Percentiles rank a stretch among this genome's conserved stretches.
phyloP scores from a whole-genome alignment of 2,113 vertebrate genomes.

The Macroglossus sobrinus region DNA sequence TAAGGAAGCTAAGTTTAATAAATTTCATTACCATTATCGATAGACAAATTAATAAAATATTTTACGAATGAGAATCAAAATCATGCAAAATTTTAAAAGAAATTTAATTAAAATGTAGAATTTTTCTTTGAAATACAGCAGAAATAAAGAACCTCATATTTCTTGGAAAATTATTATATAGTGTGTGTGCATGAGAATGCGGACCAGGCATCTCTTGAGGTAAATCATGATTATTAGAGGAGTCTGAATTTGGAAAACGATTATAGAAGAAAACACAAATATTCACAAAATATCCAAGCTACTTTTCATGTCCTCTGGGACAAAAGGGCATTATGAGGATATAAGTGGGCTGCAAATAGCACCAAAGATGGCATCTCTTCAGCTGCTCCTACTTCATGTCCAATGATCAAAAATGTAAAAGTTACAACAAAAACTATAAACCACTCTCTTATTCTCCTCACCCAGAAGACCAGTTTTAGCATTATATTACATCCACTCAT shows the following conservation, averaged over 20 bases:
- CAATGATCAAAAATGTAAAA: neutral
- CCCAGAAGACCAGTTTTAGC: neutral
- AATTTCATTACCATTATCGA: neutral
- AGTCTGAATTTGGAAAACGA: neutral
- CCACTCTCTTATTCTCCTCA: neutral
- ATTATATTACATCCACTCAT: neutral
- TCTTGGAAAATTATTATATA: neutral
- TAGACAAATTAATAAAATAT: neutral
- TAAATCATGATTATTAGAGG: neutral
- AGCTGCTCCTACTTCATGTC: neutral
- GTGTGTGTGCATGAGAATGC: neutral
- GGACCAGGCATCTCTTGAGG: neutral
- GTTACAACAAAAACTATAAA: neutral
- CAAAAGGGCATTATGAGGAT: fast-evolving
- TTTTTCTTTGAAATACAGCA: neutral
- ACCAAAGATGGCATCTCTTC: neutral
- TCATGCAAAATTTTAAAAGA: neutral
- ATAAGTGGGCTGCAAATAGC: neutral
- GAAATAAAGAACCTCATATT: neutral
- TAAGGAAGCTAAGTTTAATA: neutral
- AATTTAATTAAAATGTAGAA: neutral
- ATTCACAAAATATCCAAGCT: neutral
- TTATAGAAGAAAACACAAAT: neutral
- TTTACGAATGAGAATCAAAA: neutral
- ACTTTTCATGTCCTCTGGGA: neutral